phyloP scores from a whole-genome alignment of 2,113 vertebrate species.

The Setophaga petechia region DNA sequence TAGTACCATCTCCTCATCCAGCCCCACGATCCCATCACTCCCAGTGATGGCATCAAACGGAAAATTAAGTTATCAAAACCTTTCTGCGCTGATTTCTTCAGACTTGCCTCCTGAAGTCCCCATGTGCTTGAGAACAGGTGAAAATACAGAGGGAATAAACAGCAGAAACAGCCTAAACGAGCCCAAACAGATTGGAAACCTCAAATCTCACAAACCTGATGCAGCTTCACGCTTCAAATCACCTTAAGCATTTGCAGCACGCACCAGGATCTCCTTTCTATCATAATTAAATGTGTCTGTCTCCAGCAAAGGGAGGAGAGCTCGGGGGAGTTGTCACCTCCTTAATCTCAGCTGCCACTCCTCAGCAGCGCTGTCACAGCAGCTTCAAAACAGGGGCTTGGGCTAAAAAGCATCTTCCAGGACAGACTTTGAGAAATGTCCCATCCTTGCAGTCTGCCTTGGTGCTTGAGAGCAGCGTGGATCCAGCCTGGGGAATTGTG shows the following conservation, averaged over 20 bases:
- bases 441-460: accelerated
- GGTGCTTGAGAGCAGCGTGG: background rate
- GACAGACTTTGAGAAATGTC: background rate
- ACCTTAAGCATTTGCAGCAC: slow-evolving; percentile 46
- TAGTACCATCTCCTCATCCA: background rate
- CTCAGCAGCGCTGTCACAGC: background rate
- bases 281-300: slow-evolving; percentile 76
- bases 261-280: slow-evolving; percentile 59
- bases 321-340: slow-evolving; percentile 46
- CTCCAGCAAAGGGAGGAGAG: slow-evolving; percentile 24
- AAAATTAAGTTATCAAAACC: background rate
- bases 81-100: background rate
- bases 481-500: background rate
- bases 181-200: slow-evolving; percentile 22
- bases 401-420: background rate
- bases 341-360: slow-evolving; percentile 47
- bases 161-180: slow-evolving; percentile 35
- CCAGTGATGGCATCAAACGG: accelerated
- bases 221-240: slow-evolving; percentile 74
- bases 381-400: background rate
- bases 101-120: background rate
- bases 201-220: slow-evolving; percentile 13
- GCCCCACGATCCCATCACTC: accelerated
- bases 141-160: background rate
- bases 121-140: background rate